A percentile compares a stretch with the other conserved stretches of the same genome.
These are phyloP conservation scores for Xiphydria camelus DNA, from an alignment of 2,888 invertebrate genomes.

Conservation along the genomic window DNA sequence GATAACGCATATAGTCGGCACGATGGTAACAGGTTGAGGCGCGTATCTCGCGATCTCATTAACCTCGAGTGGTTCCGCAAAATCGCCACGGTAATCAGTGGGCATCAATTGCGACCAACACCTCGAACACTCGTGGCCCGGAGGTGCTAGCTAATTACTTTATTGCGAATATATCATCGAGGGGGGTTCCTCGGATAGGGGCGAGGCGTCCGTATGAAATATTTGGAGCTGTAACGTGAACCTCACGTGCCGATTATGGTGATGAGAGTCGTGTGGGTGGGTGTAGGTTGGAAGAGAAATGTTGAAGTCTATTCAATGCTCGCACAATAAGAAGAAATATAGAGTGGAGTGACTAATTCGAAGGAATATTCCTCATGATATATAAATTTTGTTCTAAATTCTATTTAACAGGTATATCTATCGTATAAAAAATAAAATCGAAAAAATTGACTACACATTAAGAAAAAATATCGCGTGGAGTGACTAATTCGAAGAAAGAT, in stretches of 20 bases:
- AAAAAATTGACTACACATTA: too few species aligned
- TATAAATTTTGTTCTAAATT: too few species aligned
- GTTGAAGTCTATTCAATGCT: too few species aligned
- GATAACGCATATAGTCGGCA: not conserved
- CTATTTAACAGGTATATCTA: too few species aligned
- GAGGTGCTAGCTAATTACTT: constrained; percentile 14
- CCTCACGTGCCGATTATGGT: not conserved
- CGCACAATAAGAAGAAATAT: too few species aligned
- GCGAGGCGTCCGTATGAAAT: constrained; percentile 1
- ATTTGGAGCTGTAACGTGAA: not conserved
- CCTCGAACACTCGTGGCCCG: not conserved
- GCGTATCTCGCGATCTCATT: constrained; percentile 43
- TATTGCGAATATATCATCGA: constrained; percentile 16
- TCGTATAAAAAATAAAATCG: too few species aligned
- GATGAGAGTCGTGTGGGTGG: too few species aligned
- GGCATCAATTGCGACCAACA: constrained; percentile 36
- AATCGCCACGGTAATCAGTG: constrained; percentile 36
- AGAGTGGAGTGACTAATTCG: too few species aligned
- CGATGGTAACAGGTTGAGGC: constrained; percentile 1
- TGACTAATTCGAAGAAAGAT: too few species aligned
- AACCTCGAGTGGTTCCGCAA: constrained; percentile 41
- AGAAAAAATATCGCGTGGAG: too few species aligned
- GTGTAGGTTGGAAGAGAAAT: too few species aligned
- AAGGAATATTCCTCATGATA: too few species aligned
- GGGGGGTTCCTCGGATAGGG: not conserved